Percentiles rank a stretch among this genome's conserved stretches.
These are phyloP conservation scores for Psephotus haematonotus DNA, from an alignment of 2,113 vertebrate species.

Conservation along the genomic window DNA sequence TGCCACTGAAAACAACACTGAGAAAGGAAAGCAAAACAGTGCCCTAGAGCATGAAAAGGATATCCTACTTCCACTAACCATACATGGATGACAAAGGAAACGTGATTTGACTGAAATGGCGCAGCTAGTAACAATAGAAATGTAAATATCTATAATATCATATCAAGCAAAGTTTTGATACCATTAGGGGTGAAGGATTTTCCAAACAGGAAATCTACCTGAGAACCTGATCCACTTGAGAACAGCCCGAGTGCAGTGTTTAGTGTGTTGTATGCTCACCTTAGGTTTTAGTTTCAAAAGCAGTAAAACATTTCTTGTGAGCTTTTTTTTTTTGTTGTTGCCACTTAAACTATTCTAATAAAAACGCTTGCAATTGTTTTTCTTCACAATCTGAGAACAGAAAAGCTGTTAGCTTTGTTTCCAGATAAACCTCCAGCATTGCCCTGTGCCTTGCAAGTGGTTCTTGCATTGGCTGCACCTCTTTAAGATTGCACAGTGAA, in stretches of 20 bases:
- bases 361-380: neutral
- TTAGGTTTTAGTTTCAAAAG: neutral
- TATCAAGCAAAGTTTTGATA: neutral
- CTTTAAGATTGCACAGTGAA: neutral
- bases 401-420: neutral
- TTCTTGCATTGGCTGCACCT: neutral
- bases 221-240: neutral
- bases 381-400: neutral
- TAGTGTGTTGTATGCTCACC: neutral
- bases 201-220: neutral
- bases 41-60: neutral
- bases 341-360: neutral
- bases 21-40: neutral
- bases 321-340: neutral
- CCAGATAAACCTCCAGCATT: neutral
- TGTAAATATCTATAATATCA: neutral
- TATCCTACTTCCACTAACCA: neutral
- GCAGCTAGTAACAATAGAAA: neutral
- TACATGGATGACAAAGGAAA: neutral
- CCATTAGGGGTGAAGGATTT: neutral
- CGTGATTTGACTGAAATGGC: neutral
- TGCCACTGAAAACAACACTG: neutral
- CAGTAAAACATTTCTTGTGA: neutral
- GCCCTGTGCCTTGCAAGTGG: neutral
- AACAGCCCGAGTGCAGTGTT: neutral